Evolutionary conservation across 1,140 invertebrate species (phyloP).

Genomic region (Stegodyphus mimosarum): DNA sequence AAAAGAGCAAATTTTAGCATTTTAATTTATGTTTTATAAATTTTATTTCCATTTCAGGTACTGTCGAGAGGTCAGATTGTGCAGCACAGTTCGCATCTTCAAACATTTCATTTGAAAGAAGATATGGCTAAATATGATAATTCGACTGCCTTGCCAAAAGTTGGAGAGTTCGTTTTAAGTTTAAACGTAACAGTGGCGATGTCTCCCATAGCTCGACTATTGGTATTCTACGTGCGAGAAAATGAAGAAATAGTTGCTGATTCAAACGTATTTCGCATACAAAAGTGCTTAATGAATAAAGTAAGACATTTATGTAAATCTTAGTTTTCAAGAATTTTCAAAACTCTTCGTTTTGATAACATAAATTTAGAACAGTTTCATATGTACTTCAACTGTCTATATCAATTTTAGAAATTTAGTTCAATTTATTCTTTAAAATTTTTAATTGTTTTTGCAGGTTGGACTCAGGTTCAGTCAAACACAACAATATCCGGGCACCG

Average conservation of each 20-base stretch:
- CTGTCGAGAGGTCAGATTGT: constrained; percentile 64
- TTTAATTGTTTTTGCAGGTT: constrained; percentile 60
- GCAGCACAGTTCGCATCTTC: constrained; percentile 61
- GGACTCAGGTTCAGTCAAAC: constrained; percentile 70
- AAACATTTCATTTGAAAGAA: constrained; percentile 65
- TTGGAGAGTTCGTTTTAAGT: constrained; percentile 58
- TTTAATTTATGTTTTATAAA: too few species aligned
- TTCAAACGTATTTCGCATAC: constrained; percentile 69
- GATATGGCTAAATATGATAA: constrained; percentile 51
- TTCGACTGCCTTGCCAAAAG: neutral
- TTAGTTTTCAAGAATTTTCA: neutral
- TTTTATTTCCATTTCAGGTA: constrained; percentile 33
- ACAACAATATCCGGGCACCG: constrained; percentile 70
- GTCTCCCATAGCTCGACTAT: constrained; percentile 67
- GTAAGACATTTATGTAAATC: constrained; percentile 64
- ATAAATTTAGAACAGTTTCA: too few species aligned
- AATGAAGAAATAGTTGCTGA: constrained; percentile 78
- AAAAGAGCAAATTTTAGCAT: too few species aligned
- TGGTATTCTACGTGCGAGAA: constrained; percentile 81
- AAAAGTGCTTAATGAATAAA: constrained; percentile 73
- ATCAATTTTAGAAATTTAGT: too few species aligned
- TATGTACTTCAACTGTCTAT: too few species aligned
- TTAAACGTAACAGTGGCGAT: constrained; percentile 20
- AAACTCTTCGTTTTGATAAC: neutral
- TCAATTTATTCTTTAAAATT: neutral